These are phyloP conservation scores for Formica exsecta DNA, from an alignment of 1,140 invertebrate species.

Conservation along the genomic window DNA sequence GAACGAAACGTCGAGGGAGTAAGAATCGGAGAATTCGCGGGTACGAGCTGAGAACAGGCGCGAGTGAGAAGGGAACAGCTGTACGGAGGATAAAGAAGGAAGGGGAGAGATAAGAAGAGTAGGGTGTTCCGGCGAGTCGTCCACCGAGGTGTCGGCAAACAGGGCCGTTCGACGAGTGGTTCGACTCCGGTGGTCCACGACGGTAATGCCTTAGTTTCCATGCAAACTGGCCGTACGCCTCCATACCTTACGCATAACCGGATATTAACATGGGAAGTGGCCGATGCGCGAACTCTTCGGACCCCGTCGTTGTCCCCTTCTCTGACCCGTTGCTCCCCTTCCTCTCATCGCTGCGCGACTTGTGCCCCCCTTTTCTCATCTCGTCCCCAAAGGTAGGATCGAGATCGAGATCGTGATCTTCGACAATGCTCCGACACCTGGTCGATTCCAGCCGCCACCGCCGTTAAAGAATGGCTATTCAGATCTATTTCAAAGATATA, in stretches of 20 bases:
- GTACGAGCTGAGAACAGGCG: slow-evolving; percentile 63
- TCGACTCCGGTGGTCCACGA: slow-evolving; percentile 84
- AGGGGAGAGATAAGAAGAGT: slow-evolving; percentile 62
- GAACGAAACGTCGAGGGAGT: slow-evolving; percentile 64
- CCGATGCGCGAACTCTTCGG: slow-evolving; percentile 75
- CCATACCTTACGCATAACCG: slow-evolving; percentile 85
- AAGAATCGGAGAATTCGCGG: slow-evolving; percentile 78
- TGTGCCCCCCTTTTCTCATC: background rate
- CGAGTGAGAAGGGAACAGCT: slow-evolving; percentile 1
- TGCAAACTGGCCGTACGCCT: slow-evolving; percentile 85
- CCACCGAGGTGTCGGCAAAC: slow-evolving; percentile 83
- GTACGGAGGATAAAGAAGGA: slow-evolving; percentile 43
- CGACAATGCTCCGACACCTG: slow-evolving; percentile 35
- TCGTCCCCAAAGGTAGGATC: slow-evolving; percentile 54
- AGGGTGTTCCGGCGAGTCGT: slow-evolving; percentile 68
- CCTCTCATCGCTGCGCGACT: background rate
- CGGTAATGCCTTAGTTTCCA: slow-evolving; percentile 85
- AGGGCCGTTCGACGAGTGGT: slow-evolving; percentile 84
- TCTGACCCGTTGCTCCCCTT: background rate
- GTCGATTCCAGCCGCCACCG: slow-evolving; percentile 1
- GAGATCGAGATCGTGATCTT: slow-evolving; percentile 72
- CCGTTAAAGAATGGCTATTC: slow-evolving; percentile 41
- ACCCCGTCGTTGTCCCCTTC: slow-evolving; percentile 57
- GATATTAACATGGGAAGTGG: slow-evolving; percentile 85
- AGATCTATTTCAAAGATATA: slow-evolving; percentile 69